phyloP scores from a whole-genome alignment of 2,797 vertebrate species.

The Notolabrus celidotus region DNA sequence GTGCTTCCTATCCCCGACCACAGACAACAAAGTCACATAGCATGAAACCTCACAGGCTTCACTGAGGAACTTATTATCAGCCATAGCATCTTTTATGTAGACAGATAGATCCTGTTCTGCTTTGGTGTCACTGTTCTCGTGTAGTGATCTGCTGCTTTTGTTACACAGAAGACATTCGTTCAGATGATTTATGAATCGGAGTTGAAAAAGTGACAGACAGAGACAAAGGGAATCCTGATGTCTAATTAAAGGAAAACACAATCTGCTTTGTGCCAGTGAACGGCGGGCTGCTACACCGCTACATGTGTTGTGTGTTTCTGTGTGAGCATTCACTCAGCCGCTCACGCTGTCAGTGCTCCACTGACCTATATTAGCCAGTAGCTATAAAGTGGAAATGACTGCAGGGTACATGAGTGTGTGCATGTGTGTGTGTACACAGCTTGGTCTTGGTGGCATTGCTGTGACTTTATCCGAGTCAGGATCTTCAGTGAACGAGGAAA shows the following conservation, averaged over 20 bases:
- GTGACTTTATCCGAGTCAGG: conserved; percentile 27
- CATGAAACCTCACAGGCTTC: too few relatives aligned
- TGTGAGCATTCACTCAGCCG: background rate
- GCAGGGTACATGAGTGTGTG: conserved; percentile 1
- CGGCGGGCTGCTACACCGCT: background rate
- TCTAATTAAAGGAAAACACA: conserved; percentile 27
- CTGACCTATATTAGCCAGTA: conserved; percentile 67
- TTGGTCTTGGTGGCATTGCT: conserved; percentile 28
- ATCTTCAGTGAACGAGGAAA: conserved; percentile 47
- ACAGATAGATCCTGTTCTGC: too few relatives aligned
- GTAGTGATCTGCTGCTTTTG: background rate
- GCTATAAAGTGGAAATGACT: conserved; percentile 40
- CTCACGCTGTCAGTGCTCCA: conserved; percentile 52
- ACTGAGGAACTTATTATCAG: too few relatives aligned
- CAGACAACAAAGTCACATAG: too few relatives aligned
- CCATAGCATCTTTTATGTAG: too few relatives aligned
- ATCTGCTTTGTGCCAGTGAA: conserved; percentile 34
- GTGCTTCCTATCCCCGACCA: too few relatives aligned
- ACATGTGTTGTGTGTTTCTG: background rate
- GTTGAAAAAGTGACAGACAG: conserved; percentile 29
- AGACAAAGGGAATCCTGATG: conserved; percentile 23
- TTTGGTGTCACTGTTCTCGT: background rate
- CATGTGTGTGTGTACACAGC: background rate
- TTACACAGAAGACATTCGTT: background rate
- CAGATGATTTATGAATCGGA: conserved; percentile 14